Percentiles rank a stretch among this genome's conserved stretches.
These are phyloP conservation scores for Chrysocyon brachyurus DNA, from an alignment of 2,797 vertebrate genomes.

Conservation along the genomic window DNA sequence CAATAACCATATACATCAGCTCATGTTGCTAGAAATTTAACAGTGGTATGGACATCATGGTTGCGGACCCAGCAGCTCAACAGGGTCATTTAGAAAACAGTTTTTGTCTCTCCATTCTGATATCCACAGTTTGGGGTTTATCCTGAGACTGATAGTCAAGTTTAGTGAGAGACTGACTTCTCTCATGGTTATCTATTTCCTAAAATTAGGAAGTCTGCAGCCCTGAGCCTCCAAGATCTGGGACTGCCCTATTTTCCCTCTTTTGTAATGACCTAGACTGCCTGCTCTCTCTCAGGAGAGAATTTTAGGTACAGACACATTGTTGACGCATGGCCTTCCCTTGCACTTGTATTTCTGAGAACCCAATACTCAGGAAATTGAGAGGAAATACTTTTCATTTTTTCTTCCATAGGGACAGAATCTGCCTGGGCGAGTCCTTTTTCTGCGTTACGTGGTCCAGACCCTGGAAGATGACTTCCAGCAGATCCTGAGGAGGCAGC, in stretches of 20 bases:
- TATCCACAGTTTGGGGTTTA: not conserved
- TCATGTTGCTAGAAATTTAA: not conserved
- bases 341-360: not conserved
- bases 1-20: not conserved
- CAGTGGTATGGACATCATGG: not conserved
- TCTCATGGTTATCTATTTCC: not conserved
- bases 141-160: not conserved
- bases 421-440: conserved; percentile 89
- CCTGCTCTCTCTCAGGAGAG: not conserved
- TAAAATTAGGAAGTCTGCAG: not conserved
- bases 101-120: not conserved
- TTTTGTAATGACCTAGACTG: not conserved
- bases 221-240: not conserved
- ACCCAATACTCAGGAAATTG: not conserved
- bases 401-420: conserved; percentile 86
- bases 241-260: not conserved
- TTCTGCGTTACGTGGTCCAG: conserved; percentile 95
- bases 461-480: conserved; percentile 97
- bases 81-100: not conserved
- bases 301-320: not conserved
- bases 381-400: not conserved
- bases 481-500: conserved; percentile 85
- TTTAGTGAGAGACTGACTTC: not conserved
- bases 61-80: not conserved
- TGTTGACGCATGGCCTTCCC: not conserved